Percentiles rank a stretch among this genome's conserved stretches.
phyloP scores from a whole-genome alignment of 2,888 invertebrate species.

The Timema cristinae region DNA sequence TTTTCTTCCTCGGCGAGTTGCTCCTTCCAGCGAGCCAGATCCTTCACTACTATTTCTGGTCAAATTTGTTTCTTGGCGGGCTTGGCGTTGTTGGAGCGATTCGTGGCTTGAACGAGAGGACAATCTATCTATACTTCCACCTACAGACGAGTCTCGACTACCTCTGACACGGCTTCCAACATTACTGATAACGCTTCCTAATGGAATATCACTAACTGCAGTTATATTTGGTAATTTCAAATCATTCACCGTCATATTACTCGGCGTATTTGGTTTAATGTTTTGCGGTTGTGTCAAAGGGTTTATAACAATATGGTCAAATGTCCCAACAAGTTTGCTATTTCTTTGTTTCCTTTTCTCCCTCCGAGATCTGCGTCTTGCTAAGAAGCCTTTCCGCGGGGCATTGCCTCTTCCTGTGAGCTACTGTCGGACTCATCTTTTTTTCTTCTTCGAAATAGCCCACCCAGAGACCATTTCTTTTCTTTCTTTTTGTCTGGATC shows the following conservation, averaged over 20 bases:
- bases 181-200: conserved; percentile 41
- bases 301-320: conserved; percentile 61
- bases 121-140: conserved; percentile 24
- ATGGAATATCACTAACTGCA: no score
- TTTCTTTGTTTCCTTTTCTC: conserved; percentile 52
- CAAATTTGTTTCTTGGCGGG: conserved; percentile 34
- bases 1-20: conserved; percentile 52
- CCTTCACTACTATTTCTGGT: conserved; percentile 41
- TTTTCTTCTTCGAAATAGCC: conserved; percentile 66
- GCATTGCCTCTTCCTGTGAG: conserved; percentile 49
- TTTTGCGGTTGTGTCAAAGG: conserved; percentile 35
- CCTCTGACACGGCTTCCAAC: conserved; percentile 43
- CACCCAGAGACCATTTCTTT: conserved; percentile 77
- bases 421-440: conserved; percentile 60
- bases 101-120: conserved; percentile 20
- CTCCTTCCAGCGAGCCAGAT: conserved; percentile 51
- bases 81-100: conserved; percentile 1
- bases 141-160: conserved; percentile 7
- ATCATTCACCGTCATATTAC: conserved; percentile 38
- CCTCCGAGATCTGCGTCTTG: conserved; percentile 40
- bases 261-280: conserved; percentile 17
- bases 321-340: conserved; percentile 53
- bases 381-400: conserved; percentile 43
- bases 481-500: conserved; percentile 54
- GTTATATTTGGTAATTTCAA: conserved; percentile 27